Conservation (phyloP, 2,888 invertebrate species). For the Aquatica leii region DNA sequence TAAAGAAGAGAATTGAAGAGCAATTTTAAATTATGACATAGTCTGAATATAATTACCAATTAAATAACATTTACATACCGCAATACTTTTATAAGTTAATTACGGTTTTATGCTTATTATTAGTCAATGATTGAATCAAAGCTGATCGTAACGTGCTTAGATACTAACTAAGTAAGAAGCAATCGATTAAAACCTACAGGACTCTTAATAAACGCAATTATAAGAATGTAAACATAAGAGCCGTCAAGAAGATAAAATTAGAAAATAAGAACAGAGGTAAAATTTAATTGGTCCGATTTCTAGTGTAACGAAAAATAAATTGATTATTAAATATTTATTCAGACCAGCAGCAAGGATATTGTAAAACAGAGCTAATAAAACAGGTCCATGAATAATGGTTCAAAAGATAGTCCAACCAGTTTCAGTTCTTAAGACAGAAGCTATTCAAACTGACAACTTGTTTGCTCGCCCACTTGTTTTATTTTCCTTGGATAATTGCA, state of each 20-base stretch:
- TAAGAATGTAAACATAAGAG: constrained; percentile 18
- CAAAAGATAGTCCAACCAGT: constrained; percentile 38
- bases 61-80: not conserved
- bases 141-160: not conserved
- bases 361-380: constrained; percentile 49
- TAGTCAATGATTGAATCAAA: not conserved
- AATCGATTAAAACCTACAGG: constrained; percentile 11
- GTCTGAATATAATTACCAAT: too few species aligned
- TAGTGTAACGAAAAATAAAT: constrained; percentile 48
- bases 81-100: not conserved
- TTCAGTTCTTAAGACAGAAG: constrained; percentile 30
- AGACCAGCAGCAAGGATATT: constrained; percentile 46
- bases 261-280: constrained; percentile 15
- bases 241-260: constrained; percentile 15
- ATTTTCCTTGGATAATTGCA: constrained; percentile 49
- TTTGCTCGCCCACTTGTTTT: constrained; percentile 43
- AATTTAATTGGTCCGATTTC: constrained; percentile 44
- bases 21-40: not conserved
- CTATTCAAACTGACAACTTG: constrained; percentile 38
- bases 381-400: constrained; percentile 49
- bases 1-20: not conserved
- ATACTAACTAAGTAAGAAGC: constrained; percentile 5
- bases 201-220: constrained; percentile 13
- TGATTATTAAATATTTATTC: constrained; percentile 54
- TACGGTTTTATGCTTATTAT: constrained; percentile 4